These are phyloP conservation scores for Sarcoramphus papa DNA, from an alignment of 2,797 vertebrate species.

Conservation along the genomic window DNA sequence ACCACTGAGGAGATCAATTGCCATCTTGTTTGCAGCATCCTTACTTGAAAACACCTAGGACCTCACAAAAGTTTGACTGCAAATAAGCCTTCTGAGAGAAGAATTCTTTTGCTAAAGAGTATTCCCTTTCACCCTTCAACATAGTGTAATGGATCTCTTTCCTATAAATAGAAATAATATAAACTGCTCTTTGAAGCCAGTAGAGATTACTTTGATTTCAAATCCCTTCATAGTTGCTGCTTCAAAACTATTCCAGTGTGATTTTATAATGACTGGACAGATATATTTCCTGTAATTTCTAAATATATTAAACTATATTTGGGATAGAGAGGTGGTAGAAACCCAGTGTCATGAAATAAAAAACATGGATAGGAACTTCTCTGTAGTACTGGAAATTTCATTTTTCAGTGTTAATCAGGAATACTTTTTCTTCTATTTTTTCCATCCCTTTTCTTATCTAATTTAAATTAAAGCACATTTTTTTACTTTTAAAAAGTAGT, in stretches of 20 bases:
- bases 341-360: neutral
- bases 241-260: neutral
- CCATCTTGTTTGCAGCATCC: neutral
- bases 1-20: neutral
- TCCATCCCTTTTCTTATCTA: neutral
- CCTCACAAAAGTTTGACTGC: neutral
- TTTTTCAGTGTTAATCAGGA: neutral
- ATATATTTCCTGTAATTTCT: neutral
- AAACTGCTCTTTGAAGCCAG: neutral
- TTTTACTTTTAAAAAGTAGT: neutral
- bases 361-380: neutral
- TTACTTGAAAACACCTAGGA: neutral
- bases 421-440: neutral
- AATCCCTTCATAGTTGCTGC: neutral
- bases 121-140: neutral
- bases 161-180: conserved; percentile 10
- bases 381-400: neutral
- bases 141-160: conserved; percentile 24
- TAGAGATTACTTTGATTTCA: conserved; percentile 45
- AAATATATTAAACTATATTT: neutral
- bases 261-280: neutral
- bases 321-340: neutral
- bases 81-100: neutral
- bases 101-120: neutral
- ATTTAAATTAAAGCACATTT: neutral